phyloP scores from a whole-genome alignment of 2,113 vertebrate species.

The Struthio camelus region DNA sequence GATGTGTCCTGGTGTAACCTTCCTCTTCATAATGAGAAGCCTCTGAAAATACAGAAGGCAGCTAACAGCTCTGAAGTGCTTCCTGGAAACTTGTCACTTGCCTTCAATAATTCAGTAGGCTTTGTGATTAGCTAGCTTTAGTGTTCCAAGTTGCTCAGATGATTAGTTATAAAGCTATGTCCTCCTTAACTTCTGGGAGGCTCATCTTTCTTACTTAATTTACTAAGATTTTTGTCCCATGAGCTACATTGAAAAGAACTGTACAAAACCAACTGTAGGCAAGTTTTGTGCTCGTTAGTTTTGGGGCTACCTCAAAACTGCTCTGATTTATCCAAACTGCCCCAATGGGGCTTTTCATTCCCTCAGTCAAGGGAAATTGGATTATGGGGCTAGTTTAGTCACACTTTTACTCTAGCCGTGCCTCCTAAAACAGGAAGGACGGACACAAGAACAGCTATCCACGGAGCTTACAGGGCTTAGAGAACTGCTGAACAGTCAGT shows the following conservation, averaged over 20 bases:
- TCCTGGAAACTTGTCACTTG: neutral
- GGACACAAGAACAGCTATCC: neutral
- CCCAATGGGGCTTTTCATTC: neutral
- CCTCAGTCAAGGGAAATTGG: neutral
- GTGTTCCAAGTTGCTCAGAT: neutral
- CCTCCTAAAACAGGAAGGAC: neutral
- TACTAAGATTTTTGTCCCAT: neutral
- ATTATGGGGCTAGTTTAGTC: neutral
- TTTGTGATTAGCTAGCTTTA: neutral
- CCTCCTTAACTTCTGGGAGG: neutral
- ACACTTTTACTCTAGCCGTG: rapidly evolving
- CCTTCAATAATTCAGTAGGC: neutral
- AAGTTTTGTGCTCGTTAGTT: neutral
- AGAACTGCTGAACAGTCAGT: neutral
- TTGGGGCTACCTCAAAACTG: neutral
- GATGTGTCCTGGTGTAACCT: conserved; percentile 41
- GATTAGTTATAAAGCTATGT: neutral
- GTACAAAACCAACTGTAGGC: neutral
- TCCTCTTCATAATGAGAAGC: neutral
- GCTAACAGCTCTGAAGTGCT: neutral
- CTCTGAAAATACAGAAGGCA: neutral
- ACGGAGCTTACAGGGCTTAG: neutral
- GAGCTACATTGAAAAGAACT: neutral
- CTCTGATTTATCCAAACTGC: neutral
- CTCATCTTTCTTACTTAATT: neutral